Base-by-base conservation (phyloP, 2,888 invertebrate genomes). In the Aporophyla nigra region DNA sequence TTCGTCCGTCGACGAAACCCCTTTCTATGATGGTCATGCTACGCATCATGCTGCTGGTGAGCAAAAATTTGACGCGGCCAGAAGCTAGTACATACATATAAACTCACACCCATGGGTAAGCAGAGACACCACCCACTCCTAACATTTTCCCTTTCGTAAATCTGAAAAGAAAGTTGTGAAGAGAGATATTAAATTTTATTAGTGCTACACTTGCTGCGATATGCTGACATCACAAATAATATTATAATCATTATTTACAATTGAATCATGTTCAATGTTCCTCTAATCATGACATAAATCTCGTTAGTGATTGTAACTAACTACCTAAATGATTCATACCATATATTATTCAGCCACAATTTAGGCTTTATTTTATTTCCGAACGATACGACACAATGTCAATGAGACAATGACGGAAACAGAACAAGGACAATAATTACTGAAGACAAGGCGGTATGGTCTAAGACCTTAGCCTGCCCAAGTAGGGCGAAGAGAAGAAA, bases 301-400 rank as follows among this genome's bases (percentile, higher is more conserved):
- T 73, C 49, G 21, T 24, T 62, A 54, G 5, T 74, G 65, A 51
- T 27, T 10, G 7, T 1, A 10, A 10, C 9, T 43, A 1, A 46
- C 10, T 33, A 21, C 12, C 6, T 16, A 65, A 33, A 49, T 73
- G 51, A 72, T 51, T 74, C 72, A 73, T 67, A 33, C 10, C n/a
- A 5, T 53, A 5, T 53, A 33, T 3, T 3, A 33, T 33, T 33
- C 33, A 33, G 1, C 3, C 33, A 33, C 33, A 33, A 33, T 21
- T n/a, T 56, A 40, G 3, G 21, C 2, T 16, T 33, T 33, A 21
- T 16, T 2, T 21, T 12, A 19, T 56, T 78, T 77, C 78, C 33
- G 78, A 71, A 77, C 63, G 71, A 53, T 21, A 14, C n/a, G 33
- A 33, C 33, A 33, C 33, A 3, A 33, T 33, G 33, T n/a, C n/a